These are phyloP conservation scores for Eciton burchellii DNA, from an alignment of 1,140 invertebrate genomes.

Conservation along the genomic window DNA sequence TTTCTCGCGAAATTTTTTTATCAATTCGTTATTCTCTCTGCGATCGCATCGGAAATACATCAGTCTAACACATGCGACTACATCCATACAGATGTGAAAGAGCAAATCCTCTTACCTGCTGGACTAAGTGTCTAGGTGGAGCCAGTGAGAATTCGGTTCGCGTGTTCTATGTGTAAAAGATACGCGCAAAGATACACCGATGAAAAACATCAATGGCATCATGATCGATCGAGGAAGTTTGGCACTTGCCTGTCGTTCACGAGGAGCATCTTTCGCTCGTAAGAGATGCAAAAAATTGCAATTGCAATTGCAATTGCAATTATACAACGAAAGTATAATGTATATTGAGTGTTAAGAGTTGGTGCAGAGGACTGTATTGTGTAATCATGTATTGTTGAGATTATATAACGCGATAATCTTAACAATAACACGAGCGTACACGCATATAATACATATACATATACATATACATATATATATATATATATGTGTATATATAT, in stretches of 20 bases:
- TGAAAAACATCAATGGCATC: not conserved
- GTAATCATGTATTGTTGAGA: constrained; percentile 23
- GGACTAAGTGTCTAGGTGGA: constrained; percentile 23
- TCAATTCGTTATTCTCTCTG: constrained; percentile 22
- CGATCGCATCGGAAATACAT: constrained; percentile 30
- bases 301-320: too few species aligned
- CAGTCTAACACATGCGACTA: not conserved
- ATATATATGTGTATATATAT: not conserved
- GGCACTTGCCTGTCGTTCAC: constrained; percentile 12
- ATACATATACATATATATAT: constrained; percentile 52
- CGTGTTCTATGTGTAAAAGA: constrained; percentile 4
- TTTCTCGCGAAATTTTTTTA: constrained; percentile 11
- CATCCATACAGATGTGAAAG: constrained; percentile 3
- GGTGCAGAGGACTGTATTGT: not conserved
- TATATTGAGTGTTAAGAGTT: not conserved
- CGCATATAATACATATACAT: constrained; percentile 37
- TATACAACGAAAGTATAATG: not conserved
- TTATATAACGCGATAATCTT: constrained; percentile 15
- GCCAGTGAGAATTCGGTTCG: constrained; percentile 14
- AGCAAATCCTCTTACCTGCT: constrained; percentile 10
- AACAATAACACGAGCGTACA: constrained; percentile 6
- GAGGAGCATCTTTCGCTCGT: not conserved
- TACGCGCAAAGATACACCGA: not conserved
- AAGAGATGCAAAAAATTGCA: not conserved
- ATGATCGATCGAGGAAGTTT: constrained; percentile 11